A percentile compares a stretch with the other conserved stretches of the same genome.
Conservation (phyloP, 2,113 vertebrate species). For the Suricata suricatta region DNA sequence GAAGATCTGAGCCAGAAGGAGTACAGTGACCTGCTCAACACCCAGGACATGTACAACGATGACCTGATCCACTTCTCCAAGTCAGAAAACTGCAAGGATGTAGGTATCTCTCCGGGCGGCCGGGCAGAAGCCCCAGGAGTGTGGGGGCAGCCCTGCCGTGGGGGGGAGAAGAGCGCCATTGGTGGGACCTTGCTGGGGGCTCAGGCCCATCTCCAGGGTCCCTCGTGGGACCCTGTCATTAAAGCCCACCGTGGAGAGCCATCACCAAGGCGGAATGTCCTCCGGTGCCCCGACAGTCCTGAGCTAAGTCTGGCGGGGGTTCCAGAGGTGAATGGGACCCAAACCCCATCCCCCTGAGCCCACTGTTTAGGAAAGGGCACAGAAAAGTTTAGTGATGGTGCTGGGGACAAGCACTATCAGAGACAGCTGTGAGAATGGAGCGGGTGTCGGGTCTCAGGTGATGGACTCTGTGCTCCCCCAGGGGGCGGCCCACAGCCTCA, state of each 20-base stretch:
- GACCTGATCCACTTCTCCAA: slow-evolving; percentile 99
- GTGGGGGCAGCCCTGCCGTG: not conserved
- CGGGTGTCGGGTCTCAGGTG: not conserved
- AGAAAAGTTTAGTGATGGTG: not conserved
- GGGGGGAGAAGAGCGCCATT: accelerated
- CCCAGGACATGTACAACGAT: slow-evolving; percentile 98
- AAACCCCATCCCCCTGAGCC: not conserved
- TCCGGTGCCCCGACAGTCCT: not conserved
- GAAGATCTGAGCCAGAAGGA: slow-evolving; percentile 98
- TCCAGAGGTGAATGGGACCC: not conserved
- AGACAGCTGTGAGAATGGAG: not conserved
- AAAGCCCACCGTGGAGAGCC: not conserved
- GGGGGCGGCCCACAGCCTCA: not conserved
- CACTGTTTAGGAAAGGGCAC: not conserved
- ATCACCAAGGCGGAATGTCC: not conserved
- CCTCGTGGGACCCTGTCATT: not conserved
- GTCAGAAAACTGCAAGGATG: slow-evolving; percentile 99
- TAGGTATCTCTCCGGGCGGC: slow-evolving; percentile 79
- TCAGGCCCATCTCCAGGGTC: not conserved
- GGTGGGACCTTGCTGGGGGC: accelerated
- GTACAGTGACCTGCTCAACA: slow-evolving; percentile 97
- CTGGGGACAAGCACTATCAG: not conserved
- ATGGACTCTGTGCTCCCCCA: not conserved
- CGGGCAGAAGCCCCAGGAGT: not conserved
- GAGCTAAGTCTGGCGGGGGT: not conserved